Conservation (phyloP, 2,797 vertebrate species). For the Remorina albescens region DNA sequence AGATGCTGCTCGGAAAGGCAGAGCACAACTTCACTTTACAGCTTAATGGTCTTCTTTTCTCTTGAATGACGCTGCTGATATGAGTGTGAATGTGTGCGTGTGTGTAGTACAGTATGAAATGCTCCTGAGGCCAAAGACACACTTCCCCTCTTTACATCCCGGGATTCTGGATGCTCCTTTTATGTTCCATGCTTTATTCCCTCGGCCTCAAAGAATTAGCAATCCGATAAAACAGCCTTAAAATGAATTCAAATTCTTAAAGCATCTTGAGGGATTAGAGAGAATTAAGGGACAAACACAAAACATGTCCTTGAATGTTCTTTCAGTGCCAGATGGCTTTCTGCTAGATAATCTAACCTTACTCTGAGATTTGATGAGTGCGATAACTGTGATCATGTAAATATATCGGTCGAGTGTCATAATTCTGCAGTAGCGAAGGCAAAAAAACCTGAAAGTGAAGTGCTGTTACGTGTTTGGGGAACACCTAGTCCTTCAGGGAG, state of each 20-base stretch:
- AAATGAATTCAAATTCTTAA: constrained; percentile 42
- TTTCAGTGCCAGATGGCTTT: constrained; percentile 15
- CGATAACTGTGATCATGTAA: not conserved
- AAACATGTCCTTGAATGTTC: constrained; percentile 46
- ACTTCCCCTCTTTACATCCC: constrained; percentile 21
- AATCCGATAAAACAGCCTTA: constrained; percentile 17
- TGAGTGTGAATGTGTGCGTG: constrained; percentile 17
- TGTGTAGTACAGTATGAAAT: constrained; percentile 20
- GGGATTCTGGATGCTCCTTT: not conserved
- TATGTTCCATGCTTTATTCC: constrained; percentile 23
- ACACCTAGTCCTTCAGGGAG: constrained; percentile 3
- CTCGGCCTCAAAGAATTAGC: constrained; percentile 9
- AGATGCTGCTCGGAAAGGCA: constrained; percentile 40
- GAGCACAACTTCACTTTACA: constrained; percentile 48
- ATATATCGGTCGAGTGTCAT: not conserved
- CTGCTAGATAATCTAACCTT: constrained; percentile 12
- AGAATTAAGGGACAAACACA: constrained; percentile 54
- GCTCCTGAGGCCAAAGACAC: constrained; percentile 35
- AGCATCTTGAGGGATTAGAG: constrained; percentile 45
- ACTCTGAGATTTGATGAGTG: constrained; percentile 11
- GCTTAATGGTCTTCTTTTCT: constrained; percentile 57
- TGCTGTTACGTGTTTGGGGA: constrained; percentile 9
- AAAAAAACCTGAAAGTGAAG: constrained; percentile 3
- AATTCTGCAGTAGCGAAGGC: not conserved
- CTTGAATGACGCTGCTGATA: constrained; percentile 6